Evolutionary conservation across 2,113 vertebrate species (phyloP).

Genomic region (Recurvirostra avosetta): DNA sequence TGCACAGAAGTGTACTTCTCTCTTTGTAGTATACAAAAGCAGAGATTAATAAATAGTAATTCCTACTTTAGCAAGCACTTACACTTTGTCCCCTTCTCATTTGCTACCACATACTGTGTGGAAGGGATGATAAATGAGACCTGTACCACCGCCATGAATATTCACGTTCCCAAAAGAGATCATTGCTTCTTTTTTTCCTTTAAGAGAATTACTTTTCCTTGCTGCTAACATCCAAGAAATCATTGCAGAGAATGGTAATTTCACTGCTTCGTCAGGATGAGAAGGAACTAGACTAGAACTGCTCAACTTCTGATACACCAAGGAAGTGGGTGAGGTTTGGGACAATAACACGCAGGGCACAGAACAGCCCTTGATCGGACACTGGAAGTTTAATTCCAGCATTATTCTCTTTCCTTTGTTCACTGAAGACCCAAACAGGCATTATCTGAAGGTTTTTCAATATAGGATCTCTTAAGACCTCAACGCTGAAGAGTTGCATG

Average conservation of each 20-base stretch:
- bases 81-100: background rate
- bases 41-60: conserved; percentile 49
- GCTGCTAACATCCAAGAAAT: background rate
- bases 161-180: background rate
- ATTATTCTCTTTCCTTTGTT: background rate
- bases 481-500: background rate
- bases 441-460: background rate
- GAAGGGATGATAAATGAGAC: conserved; percentile 28
- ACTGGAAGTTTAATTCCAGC: background rate
- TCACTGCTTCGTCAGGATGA: background rate
- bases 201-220: background rate
- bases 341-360: background rate
- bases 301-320: background rate
- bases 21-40: background rate
- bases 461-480: background rate
- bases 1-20: background rate
- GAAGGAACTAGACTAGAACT: background rate
- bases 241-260: background rate
- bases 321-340: background rate
- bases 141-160: conserved; percentile 11
- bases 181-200: background rate
- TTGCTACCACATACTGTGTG: background rate
- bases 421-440: background rate
- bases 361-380: background rate
- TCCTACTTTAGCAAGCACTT: conserved; percentile 8